These are phyloP conservation scores for Miniopterus natalensis DNA, from an alignment of 2,113 vertebrate species.

Conservation along the genomic window DNA sequence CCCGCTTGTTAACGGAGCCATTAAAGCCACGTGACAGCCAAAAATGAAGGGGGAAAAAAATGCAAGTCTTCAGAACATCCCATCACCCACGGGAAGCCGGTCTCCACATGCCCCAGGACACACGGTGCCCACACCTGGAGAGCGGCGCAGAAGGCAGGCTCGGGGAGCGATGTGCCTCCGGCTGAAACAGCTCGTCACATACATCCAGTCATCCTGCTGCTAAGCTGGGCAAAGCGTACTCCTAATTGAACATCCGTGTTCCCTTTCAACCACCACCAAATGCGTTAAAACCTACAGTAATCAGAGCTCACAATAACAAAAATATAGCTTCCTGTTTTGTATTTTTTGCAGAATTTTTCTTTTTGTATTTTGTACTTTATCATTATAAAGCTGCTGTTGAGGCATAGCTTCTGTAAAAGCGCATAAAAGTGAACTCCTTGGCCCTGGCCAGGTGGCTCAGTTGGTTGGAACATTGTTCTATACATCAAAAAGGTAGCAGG, in stretches of 20 bases:
- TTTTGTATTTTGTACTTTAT: neutral
- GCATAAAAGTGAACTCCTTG: neutral
- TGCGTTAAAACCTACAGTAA: neutral
- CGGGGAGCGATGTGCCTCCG: neutral
- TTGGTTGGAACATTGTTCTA: neutral
- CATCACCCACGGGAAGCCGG: neutral
- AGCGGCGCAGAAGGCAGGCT: accelerated
- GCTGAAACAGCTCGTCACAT: neutral
- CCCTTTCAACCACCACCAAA: neutral
- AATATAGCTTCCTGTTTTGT: neutral
- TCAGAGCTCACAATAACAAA: neutral
- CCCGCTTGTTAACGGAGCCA: conserved; percentile 8
- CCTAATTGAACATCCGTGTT: accelerated
- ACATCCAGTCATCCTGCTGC: neutral
- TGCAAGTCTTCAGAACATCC: neutral
- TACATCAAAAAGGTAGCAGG: neutral
- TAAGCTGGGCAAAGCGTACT: neutral
- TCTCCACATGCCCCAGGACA: neutral
- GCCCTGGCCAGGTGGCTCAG: neutral
- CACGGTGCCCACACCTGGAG: neutral
- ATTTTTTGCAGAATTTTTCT: neutral
- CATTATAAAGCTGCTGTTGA: neutral
- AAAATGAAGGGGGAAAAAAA: neutral
- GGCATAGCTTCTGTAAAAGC: neutral
- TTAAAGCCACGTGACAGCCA: neutral